phyloP scores from a whole-genome alignment of 2,888 invertebrate genomes.

The Lampropteryx suffumata region DNA sequence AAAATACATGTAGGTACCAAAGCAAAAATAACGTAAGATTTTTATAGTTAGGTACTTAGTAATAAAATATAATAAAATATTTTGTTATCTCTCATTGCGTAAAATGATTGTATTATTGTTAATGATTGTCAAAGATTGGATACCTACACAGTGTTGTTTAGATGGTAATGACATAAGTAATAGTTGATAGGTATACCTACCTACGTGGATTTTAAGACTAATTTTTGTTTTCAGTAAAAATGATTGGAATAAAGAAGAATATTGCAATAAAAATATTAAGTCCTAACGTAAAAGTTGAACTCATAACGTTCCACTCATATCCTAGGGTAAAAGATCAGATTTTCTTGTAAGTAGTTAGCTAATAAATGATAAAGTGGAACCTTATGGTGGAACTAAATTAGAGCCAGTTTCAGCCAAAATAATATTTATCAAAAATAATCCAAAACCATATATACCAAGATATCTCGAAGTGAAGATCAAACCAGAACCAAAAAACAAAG shows the following conservation, averaged over 20 bases:
- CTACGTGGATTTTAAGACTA: no score
- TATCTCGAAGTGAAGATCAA: no score
- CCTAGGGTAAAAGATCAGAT: background rate
- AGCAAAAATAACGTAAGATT: background rate
- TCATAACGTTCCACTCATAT: background rate
- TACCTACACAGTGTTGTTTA: background rate
- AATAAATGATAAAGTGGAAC: no score
- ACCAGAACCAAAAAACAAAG: background rate
- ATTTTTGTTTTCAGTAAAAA: no score
- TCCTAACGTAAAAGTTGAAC: background rate
- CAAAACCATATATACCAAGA: no score
- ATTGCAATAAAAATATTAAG: background rate
- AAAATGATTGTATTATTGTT: conserved; percentile 2
- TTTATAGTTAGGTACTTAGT: no score
- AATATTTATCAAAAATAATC: background rate
- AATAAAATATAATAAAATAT: no score
- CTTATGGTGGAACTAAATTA: background rate
- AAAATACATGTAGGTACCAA: background rate
- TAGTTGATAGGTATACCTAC: no score
- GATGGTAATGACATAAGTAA: no score
- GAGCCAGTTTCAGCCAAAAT: background rate
- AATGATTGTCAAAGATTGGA: conserved; percentile 1
- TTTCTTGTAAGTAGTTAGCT: no score
- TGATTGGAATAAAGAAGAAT: no score
- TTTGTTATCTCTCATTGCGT: background rate